phyloP scores from a whole-genome alignment of 1,140 invertebrate genomes.

The Hyphantria cunea region DNA sequence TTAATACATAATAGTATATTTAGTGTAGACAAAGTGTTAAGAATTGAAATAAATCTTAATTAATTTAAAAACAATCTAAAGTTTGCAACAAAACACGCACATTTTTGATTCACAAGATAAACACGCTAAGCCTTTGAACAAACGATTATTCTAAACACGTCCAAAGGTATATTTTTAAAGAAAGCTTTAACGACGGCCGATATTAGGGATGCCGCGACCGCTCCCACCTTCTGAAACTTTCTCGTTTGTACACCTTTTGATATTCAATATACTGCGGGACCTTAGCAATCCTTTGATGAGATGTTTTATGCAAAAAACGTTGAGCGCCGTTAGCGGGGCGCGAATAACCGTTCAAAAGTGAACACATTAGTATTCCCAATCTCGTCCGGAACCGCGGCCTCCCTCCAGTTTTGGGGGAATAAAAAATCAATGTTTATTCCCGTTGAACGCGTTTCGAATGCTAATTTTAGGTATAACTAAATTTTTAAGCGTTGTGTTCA shows the following conservation, averaged over 20 bases:
- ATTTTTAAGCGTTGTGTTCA: slow-evolving; percentile 66
- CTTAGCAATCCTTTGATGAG: slow-evolving; percentile 81
- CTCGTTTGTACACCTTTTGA: slow-evolving; percentile 74
- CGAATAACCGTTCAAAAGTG: slow-evolving; percentile 78
- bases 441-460: slow-evolving; percentile 72
- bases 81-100: background rate
- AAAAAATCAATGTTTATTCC: slow-evolving; percentile 82
- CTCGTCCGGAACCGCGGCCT: slow-evolving; percentile 53
- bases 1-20: too few relatives aligned
- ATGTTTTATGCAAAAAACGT: slow-evolving; percentile 82
- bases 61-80: slow-evolving; percentile 1
- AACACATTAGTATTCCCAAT: slow-evolving; percentile 78
- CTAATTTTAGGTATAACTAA: slow-evolving; percentile 75
- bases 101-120: slow-evolving; percentile 21
- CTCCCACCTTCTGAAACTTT: slow-evolving; percentile 65
- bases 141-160: slow-evolving; percentile 71
- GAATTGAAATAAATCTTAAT: too few relatives aligned
- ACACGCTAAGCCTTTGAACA: slow-evolving; percentile 25
- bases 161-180: slow-evolving; percentile 77
- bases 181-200: slow-evolving; percentile 66
- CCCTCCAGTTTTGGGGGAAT: slow-evolving; percentile 71
- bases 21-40: too few relatives aligned
- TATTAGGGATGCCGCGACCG: slow-evolving; percentile 69
- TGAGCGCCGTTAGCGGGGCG: slow-evolving; percentile 69
- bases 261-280: slow-evolving; percentile 78